Conservation (phyloP, 92 coral and sea anemone species). For the Porites cylindrica region DNA sequence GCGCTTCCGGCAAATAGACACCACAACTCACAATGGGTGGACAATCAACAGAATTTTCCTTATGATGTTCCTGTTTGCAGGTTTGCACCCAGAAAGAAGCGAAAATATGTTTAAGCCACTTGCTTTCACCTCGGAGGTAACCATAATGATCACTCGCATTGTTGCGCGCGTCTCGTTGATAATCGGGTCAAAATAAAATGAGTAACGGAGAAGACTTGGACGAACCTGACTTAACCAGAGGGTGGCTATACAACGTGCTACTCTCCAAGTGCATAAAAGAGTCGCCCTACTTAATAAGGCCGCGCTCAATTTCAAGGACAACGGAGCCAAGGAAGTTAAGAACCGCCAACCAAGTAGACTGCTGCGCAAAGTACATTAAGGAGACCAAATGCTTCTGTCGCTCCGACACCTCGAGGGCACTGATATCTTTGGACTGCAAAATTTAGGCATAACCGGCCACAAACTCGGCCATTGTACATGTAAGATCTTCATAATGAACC, state of each 20-base stretch:
- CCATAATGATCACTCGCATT: neutral
- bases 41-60: neutral
- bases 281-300: neutral
- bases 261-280: neutral
- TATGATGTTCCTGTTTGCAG: neutral
- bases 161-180: too few relatives aligned
- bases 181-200: too few relatives aligned
- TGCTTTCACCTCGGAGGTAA: neutral
- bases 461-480: constrained; percentile 8
- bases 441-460: neutral
- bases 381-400: neutral
- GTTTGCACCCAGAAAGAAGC: neutral
- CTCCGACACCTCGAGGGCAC: neutral
- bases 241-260: neutral
- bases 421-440: too few relatives aligned
- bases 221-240: too few relatives aligned
- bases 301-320: neutral
- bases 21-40: too few relatives aligned
- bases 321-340: neutral
- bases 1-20: neutral
- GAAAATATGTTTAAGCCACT: neutral
- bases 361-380: neutral
- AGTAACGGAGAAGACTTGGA: too few relatives aligned
- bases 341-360: neutral
- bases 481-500: constrained; percentile 12